Evolutionary conservation across 2,113 vertebrate genomes (phyloP).

Genomic region (Gallinago undulata): DNA sequence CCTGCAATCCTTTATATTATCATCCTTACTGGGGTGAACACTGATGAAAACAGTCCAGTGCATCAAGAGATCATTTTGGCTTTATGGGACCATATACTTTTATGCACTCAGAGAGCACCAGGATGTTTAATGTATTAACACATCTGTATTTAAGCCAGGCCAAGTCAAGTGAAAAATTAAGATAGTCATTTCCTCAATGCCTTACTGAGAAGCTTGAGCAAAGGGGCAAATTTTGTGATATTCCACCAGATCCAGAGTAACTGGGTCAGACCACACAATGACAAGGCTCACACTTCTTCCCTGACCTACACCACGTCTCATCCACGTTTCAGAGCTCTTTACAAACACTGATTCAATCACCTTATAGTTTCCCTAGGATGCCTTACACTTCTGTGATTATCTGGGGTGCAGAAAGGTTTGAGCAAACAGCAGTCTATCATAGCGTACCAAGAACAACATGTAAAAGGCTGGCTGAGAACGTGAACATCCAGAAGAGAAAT

Average conservation of each 20-base stretch:
- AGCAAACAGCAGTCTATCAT: not conserved
- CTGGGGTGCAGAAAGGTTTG: not conserved
- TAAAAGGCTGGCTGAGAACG: not conserved
- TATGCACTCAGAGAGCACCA: not conserved
- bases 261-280: not conserved
- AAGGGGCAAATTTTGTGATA: not conserved
- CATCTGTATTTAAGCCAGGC: not conserved
- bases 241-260: not conserved
- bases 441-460: not conserved
- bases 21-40: not conserved
- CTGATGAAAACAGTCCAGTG: not conserved
- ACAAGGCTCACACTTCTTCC: not conserved
- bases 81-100: not conserved
- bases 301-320: not conserved
- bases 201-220: not conserved
- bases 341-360: not conserved
- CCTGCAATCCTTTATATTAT: not conserved
- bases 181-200: not conserved
- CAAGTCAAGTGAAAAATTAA: not conserved
- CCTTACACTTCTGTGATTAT: not conserved
- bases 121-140: not conserved
- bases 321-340: not conserved
- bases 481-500: not conserved
- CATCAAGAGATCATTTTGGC: not conserved
- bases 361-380: not conserved